These are phyloP conservation scores for Eptesicus fuscus DNA, from an alignment of 2,113 vertebrate genomes.

Conservation along the genomic window DNA sequence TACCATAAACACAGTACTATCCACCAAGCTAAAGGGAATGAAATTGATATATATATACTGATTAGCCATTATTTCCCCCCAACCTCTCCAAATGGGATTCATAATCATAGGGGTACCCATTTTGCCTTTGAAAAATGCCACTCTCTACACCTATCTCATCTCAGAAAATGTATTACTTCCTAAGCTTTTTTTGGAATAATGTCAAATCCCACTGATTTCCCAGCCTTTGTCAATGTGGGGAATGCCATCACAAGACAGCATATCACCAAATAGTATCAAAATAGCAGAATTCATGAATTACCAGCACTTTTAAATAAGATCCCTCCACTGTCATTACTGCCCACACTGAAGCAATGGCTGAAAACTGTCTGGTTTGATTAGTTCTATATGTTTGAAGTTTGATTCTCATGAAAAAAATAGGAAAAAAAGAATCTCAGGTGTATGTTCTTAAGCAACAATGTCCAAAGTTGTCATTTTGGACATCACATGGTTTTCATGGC, in stretches of 20 bases:
- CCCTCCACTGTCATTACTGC: not conserved
- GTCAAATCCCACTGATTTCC: slow-evolving; percentile 57
- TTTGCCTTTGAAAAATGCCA: slow-evolving; percentile 20
- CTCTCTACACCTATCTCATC: slow-evolving; percentile 5
- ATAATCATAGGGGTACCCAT: not conserved
- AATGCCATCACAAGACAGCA: slow-evolving; percentile 47
- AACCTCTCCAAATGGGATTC: not conserved
- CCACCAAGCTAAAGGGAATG: not conserved
- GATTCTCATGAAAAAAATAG: slow-evolving; percentile 41
- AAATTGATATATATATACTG: slow-evolving; percentile 26
- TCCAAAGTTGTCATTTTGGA: not conserved
- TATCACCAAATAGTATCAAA: not conserved
- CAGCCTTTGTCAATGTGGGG: slow-evolving; percentile 32
- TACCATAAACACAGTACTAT: slow-evolving; percentile 9
- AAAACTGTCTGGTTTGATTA: slow-evolving; percentile 10
- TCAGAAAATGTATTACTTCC: slow-evolving; percentile 48
- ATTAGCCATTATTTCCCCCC: not conserved
- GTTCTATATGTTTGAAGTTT: slow-evolving; percentile 38
- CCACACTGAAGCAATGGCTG: not conserved
- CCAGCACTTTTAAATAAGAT: slow-evolving; percentile 24
- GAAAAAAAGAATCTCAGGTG: not conserved
- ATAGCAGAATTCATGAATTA: not conserved
- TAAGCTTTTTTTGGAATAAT: slow-evolving; percentile 40
- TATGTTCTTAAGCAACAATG: not conserved
- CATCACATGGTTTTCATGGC: not conserved